These are phyloP conservation scores for Rissa tridactyla DNA, from an alignment of 2,113 vertebrate species.

Conservation along the genomic window DNA sequence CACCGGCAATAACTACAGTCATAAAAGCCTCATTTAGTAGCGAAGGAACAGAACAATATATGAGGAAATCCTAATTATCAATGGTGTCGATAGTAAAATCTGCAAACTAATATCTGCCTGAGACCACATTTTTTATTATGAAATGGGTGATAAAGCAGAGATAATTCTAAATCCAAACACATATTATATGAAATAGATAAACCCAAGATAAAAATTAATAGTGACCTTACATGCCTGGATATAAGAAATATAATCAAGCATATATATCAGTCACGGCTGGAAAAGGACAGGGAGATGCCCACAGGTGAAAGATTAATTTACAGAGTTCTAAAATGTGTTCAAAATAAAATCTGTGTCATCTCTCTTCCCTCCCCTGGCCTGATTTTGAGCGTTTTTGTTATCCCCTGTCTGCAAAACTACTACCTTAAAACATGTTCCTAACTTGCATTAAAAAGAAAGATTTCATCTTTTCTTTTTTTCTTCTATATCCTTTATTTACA, in stretches of 20 bases:
- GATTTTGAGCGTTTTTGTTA: background rate
- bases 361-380: background rate
- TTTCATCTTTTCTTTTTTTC: background rate
- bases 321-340: conserved; percentile 25
- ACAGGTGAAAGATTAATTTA: conserved; percentile 46
- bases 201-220: conserved; percentile 56
- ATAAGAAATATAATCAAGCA: conserved; percentile 34
- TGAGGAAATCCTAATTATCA: conserved; percentile 60
- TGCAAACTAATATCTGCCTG: conserved; percentile 51
- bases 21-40: conserved; percentile 38
- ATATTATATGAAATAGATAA: conserved; percentile 43
- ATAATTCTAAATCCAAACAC: conserved; percentile 56
- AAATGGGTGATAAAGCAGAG: conserved; percentile 61
- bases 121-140: conserved; percentile 48
- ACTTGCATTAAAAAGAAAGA: background rate
- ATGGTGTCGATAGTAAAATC: conserved; percentile 44
- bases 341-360: conserved; percentile 10
- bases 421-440: background rate
- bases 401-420: background rate
- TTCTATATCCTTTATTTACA: background rate
- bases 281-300: conserved; percentile 5
- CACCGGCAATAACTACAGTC: conserved; percentile 37
- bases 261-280: background rate
- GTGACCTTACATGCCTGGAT: conserved; percentile 25
- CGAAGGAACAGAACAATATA: background rate